A percentile compares a stretch with the other conserved stretches of the same genome.
phyloP scores from a whole-genome alignment of 1,140 invertebrate species.

The Choristoneura fumiferana region DNA sequence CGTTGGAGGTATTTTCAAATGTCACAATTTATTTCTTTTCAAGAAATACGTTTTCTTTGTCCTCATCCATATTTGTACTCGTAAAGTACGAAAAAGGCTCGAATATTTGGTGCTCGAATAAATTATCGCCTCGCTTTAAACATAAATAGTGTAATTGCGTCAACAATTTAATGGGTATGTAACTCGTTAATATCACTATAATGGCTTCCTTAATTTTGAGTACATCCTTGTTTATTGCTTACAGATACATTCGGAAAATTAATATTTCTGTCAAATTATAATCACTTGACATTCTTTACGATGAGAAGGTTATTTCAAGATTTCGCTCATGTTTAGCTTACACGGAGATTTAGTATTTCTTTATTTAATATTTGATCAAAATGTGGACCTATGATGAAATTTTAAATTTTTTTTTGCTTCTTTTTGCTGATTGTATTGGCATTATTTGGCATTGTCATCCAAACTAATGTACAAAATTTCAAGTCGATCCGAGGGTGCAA shows the following conservation, averaged over 20 bases:
- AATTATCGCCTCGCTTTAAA: neutral
- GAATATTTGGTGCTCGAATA: neutral
- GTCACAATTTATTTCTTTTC: too few relatives aligned
- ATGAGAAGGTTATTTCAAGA: too few relatives aligned
- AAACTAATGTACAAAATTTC: too few relatives aligned
- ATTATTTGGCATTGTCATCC: too few relatives aligned
- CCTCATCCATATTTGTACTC: neutral
- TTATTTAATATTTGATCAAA: too few relatives aligned
- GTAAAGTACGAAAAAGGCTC: neutral
- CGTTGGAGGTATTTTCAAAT: too few relatives aligned
- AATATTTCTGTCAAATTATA: conserved; percentile 13
- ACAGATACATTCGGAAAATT: neutral
- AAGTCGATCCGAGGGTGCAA: too few relatives aligned
- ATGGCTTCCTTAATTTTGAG: conserved; percentile 9
- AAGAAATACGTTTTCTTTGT: neutral
- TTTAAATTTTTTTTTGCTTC: too few relatives aligned
- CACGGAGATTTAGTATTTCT: too few relatives aligned
- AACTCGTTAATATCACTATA: neutral
- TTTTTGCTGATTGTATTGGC: too few relatives aligned
- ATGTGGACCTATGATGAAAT: too few relatives aligned
- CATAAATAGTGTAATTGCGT: conserved; percentile 2
- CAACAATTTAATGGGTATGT: neutral
- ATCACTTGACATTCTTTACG: conserved; percentile 2
- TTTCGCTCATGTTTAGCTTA: too few relatives aligned
- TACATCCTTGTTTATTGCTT: conserved; percentile 14